Conservation (phyloP, 2,797 vertebrate species). For the Dendrocincla fuliginosa region DNA sequence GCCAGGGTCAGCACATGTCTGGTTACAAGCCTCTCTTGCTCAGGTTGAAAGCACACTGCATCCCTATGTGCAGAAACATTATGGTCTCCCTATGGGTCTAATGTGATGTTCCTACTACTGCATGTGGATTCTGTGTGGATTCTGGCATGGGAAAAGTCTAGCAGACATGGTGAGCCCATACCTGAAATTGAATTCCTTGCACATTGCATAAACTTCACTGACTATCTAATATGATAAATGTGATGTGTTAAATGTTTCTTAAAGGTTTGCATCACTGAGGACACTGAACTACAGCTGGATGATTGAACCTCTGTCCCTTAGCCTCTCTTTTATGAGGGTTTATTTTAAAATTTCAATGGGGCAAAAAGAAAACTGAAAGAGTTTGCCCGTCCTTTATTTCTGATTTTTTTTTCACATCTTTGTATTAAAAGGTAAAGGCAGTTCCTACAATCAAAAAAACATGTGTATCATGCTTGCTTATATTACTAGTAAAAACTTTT, state of each 20-base stretch:
- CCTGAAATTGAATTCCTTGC: neutral
- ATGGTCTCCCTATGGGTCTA: neutral
- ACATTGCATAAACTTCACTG: neutral
- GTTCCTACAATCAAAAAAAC: neutral
- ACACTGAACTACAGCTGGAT: neutral
- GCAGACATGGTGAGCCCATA: neutral
- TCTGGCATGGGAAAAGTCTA: neutral
- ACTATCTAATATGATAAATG: neutral
- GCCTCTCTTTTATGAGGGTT: neutral
- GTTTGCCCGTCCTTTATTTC: neutral
- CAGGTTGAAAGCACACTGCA: neutral
- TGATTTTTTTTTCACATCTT: neutral
- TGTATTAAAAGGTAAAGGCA: neutral
- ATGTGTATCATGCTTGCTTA: neutral
- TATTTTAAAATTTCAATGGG: neutral
- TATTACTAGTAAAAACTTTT: neutral
- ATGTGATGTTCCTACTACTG: neutral
- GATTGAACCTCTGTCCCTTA: neutral
- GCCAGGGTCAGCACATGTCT: neutral
- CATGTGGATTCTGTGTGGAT: rapidly evolving
- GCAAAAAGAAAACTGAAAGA: neutral
- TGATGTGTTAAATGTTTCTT: neutral
- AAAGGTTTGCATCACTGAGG: neutral
- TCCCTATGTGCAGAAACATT: neutral
- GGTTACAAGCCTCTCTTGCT: neutral